phyloP scores from a whole-genome alignment of 2,113 vertebrate genomes.

The Colaptes auratus region DNA sequence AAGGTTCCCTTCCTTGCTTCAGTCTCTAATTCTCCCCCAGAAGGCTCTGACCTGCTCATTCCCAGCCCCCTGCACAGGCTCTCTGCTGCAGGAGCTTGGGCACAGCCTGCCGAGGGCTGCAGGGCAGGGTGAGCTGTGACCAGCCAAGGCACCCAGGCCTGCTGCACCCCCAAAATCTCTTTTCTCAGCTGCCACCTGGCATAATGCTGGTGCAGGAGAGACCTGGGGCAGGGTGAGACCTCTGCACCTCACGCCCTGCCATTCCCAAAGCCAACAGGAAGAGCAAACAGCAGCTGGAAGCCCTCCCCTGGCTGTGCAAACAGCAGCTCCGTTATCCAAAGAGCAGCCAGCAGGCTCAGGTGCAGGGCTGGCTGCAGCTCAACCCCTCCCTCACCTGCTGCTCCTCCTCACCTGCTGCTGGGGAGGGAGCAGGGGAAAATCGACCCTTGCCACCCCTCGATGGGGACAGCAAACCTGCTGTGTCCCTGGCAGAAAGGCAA shows the following conservation, averaged over 20 bases:
- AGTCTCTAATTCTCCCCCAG: background rate
- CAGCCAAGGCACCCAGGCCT: fast-evolving
- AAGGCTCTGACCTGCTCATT: background rate
- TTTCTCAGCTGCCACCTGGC: fast-evolving
- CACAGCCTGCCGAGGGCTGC: fast-evolving
- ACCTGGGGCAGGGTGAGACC: background rate
- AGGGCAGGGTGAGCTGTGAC: fast-evolving
- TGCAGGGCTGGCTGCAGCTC: background rate
- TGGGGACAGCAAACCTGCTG: background rate
- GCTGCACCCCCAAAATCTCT: background rate
- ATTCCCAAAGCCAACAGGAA: background rate
- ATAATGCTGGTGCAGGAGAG: background rate
- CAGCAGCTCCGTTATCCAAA: background rate
- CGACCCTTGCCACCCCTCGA: background rate
- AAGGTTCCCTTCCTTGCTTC: background rate
- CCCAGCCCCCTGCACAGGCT: background rate
- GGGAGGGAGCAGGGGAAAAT: background rate
- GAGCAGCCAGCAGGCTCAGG: background rate
- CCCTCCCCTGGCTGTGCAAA: background rate
- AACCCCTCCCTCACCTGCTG: background rate
- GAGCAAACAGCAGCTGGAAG: slow-evolving; percentile 9
- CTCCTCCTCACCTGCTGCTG: background rate
- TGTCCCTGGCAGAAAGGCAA: background rate
- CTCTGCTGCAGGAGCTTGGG: background rate
- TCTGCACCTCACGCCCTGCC: fast-evolving